Evolutionary conservation across 2,888 invertebrate genomes (phyloP), one percentile per base, ranked within the genome.

Genomic region (Dicycla oo): DNA sequence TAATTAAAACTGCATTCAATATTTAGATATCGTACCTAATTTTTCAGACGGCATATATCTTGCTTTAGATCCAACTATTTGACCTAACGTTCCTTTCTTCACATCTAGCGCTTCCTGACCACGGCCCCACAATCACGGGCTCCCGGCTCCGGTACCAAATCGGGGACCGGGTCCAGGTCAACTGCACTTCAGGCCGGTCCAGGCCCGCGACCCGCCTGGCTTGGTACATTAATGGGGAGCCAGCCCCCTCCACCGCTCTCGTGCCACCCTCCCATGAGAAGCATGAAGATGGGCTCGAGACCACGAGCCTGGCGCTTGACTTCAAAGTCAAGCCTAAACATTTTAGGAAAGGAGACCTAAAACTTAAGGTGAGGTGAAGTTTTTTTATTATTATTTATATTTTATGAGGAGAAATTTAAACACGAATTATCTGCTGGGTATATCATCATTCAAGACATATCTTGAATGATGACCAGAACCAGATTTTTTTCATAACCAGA

Each of bases 211-310:
- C 98, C 73, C 97, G 97, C 88, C 97, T 98, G 70, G 97, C 97
- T 84, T 98, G 98, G 98, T 98, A 98, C 96, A 98, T 98, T 94
- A 98, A 98, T 93, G 98, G 98, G 40, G 97, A 98, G 90, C 98
- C 97, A 85, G 97, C 97, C 47, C 97, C 97, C 47, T 86, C 96
- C 4, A 89, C 91, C 7, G 94, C 96, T 10, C 90, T 97, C 74
- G 90, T 94, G 4, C 93, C 96, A 11, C 96, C 97, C 0, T 94
- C 94, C 60, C 94, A 96, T 75, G 93, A 95, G 81, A 93, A 94
- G 73, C 93, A 96, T 56, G 96, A 96, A 58, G 96, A 96, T 61
- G 97, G 97, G n/a, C 96, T 98, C 77, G 98, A 98, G 92, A 97
- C 98, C 77, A 97, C 98, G 34, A 97, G 97, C 72, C 94, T 98